phyloP scores from a whole-genome alignment of 2,888 invertebrate genomes.

The Andrena minutula region DNA sequence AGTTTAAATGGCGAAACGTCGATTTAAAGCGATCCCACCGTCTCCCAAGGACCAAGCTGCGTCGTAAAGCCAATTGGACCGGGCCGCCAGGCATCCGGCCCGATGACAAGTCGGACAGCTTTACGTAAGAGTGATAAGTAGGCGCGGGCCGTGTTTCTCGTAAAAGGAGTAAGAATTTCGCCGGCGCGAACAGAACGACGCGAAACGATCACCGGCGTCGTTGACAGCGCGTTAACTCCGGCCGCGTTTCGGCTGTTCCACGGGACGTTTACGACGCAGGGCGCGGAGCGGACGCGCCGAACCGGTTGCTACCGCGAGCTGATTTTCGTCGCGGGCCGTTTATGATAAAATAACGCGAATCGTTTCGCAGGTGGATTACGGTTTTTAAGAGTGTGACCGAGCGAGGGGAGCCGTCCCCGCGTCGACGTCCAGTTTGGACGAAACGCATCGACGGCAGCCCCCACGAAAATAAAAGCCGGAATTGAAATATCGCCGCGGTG shows the following conservation, averaged over 20 bases:
- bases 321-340: conserved; percentile 54
- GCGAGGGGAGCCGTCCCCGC: background rate
- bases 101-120: conserved; percentile 26
- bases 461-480: conserved; percentile 39
- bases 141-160: conserved; percentile 18
- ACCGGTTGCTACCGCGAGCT: conserved; percentile 66
- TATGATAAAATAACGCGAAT: conserved; percentile 66
- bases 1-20: background rate
- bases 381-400: conserved; percentile 29
- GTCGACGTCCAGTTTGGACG: background rate
- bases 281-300: conserved; percentile 24
- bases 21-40: background rate
- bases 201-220: conserved; percentile 46
- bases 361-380: conserved; percentile 53
- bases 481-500: conserved; percentile 46
- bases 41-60: background rate
- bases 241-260: conserved; percentile 43
- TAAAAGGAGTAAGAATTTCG: conserved; percentile 47
- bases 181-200: conserved; percentile 7
- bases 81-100: conserved; percentile 2
- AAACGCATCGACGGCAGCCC: conserved; percentile 14
- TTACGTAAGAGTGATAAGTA: conserved; percentile 36
- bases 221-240: conserved; percentile 66
- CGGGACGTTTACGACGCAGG: conserved; percentile 62
- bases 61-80: conserved; percentile 15